phyloP scores from a whole-genome alignment of 2,113 vertebrate species.

The Diadophis punctatus region DNA sequence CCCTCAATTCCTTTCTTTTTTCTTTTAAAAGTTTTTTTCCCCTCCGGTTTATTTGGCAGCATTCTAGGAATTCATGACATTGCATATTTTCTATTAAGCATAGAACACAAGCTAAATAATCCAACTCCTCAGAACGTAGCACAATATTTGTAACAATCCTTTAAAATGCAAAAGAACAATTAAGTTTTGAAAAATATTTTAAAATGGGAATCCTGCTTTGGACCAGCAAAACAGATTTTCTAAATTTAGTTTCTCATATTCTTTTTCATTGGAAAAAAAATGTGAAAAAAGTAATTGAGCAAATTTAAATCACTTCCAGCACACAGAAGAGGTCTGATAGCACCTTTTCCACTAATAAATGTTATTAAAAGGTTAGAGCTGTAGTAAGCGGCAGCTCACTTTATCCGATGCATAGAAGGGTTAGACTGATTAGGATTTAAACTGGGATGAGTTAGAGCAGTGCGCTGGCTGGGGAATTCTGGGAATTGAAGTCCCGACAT shows the following conservation, averaged over 20 bases:
- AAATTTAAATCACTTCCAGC: neutral
- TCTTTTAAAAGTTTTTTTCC: too few relatives aligned
- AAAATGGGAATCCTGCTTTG: neutral
- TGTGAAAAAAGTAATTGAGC: neutral
- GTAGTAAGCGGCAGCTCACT: neutral
- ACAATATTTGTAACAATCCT: neutral
- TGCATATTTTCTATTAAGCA: neutral
- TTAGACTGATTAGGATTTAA: neutral
- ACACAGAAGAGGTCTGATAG: neutral
- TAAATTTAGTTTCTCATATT: neutral
- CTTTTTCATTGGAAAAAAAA: neutral
- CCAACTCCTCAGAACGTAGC: neutral
- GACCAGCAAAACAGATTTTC: neutral
- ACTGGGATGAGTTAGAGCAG: neutral
- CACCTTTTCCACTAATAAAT: neutral
- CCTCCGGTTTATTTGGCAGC: too few relatives aligned
- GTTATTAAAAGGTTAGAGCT: neutral
- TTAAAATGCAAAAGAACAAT: neutral
- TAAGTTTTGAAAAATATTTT: neutral
- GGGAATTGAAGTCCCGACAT: too few relatives aligned
- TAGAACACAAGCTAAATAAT: neutral
- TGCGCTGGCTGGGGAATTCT: too few relatives aligned
- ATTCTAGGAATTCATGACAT: too few relatives aligned
- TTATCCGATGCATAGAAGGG: neutral
- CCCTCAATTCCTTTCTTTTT: too few relatives aligned